Evolutionary conservation across 2,797 vertebrate species (phyloP), one percentile per base, ranked within the genome.

Genomic region (Urocyon cinereoargenteus): DNA sequence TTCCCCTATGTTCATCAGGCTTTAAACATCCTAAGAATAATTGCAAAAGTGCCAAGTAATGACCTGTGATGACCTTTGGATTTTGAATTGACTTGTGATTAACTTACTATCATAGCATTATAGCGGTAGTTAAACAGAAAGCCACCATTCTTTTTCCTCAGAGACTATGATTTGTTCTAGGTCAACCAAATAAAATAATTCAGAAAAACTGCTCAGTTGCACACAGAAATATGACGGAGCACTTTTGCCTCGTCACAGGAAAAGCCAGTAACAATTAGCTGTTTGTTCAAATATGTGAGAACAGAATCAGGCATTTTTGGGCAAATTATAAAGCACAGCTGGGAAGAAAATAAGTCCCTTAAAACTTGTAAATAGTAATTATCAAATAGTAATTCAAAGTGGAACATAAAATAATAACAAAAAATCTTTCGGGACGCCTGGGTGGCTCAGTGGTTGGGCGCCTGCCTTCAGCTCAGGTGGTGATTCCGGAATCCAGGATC

Each of bases 301-400:
- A 21, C 28, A 73, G 93, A 91, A 68, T 9, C 22, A 59, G 59
- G 36, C 57, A 21, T 70, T 57, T 18, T n/a, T 34, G 55, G 53
- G 34, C 24, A 93, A 83, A 88, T 64, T 70, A 82, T 15, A 78
- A 91, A 70, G 49, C 51, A 68, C 53, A 51, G 55, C 0, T 9
- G 64, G 93, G 36, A 21, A 75, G 77, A 66, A 95, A 91, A 82
- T 36, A 86, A 77, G 45, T 66, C 55, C 24, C 84, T 95, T 61
- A 86, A 93, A 92, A 57, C 24, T 45, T 94, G 62, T 78, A 64
- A 24, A 26, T 6, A 31, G 4, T 55, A 77, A 93, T 53, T 61
- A 26, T 72, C 57, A 97, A 83, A 70, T 21, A 66, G 7, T 28
- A 92, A 62, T 68, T 70, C 82, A 89, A 57, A 96, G 36, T 3